Evolutionary conservation across 2,797 vertebrate species (phyloP), one percentile per base, ranked within the genome.

Genomic region (Pseudomugil tenellus): DNA sequence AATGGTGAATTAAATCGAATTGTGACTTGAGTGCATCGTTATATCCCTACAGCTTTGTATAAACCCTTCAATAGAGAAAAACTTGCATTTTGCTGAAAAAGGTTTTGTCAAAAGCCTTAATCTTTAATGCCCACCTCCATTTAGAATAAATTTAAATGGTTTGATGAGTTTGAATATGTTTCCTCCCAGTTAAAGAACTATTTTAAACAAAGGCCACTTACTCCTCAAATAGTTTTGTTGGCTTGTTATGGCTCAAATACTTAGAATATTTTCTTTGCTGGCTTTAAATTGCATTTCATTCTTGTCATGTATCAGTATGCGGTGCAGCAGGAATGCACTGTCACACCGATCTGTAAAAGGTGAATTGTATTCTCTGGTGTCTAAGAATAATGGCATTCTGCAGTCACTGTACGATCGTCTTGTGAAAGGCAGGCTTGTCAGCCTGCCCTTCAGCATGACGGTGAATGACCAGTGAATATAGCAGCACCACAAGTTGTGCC

Each of bases 381-480:
- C 64, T 69, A 70, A 55, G 57, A 52, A 81, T 77, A 71, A 83
- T 70, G 31, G 57, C 63, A 29, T 29, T 67, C 79, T 59, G 81
- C 76, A 60, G 69, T 80, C 73, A 84, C 78, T 87, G 68, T 76
- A 63, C 74, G 41, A 51, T 51, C 67, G 17, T 76, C 85, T 85
- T 70, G 70, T 35, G 65, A 83, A 72, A 57, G 68, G 56, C 84
- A 34, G 70, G 57, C 72, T 63, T 51, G 66, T 72, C 76, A 67
- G 77, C 72, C 74, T 75, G 80, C 76, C 77, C 81, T 83, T 83
- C 84, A 81, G 70, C 68, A n/a, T 74, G 79, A 69, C 41, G 31
- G 49, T 9, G 54, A 52, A 67, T 69, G 68, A 46, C 17, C 51
- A 76, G 35, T 4, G 74, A 78, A 68, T 74, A 70, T 78, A 84